These are phyloP conservation scores for Odontothrips loti DNA, from an alignment of 2,888 invertebrate species.

Conservation along the genomic window DNA sequence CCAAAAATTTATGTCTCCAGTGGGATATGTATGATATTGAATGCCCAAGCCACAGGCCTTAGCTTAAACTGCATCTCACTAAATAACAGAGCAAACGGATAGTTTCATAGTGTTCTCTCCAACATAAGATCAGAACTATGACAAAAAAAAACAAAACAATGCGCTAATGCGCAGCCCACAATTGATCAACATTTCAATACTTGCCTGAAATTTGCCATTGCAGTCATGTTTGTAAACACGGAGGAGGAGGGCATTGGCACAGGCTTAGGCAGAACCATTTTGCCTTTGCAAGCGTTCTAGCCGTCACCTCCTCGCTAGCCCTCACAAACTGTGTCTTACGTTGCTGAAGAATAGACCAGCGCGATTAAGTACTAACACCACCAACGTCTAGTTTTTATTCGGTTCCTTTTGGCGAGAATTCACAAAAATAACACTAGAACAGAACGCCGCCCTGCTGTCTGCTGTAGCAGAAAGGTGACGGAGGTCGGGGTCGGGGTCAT, in stretches of 20 bases:
- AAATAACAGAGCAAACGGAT: neutral
- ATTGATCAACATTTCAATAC: neutral
- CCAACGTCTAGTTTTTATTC: no score
- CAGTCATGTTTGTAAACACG: constrained; percentile 1
- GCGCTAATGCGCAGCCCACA: neutral
- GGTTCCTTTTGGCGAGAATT: no score
- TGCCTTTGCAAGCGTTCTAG: neutral
- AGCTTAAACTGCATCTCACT: neutral
- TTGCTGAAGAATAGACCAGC: no score
- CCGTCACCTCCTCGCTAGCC: no score
- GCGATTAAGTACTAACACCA: no score
- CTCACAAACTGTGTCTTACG: no score
- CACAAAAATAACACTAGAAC: no score
- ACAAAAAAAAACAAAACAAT: neutral
- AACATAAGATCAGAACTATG: neutral
- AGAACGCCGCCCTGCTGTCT: no score
- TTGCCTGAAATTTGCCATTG: neutral
- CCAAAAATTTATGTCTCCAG: neutral
- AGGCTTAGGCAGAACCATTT: neutral
- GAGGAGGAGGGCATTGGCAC: neutral
- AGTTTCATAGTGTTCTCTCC: neutral
- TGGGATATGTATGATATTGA: constrained; percentile 9
- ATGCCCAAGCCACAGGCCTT: constrained; percentile 2
- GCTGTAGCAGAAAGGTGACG: no score
- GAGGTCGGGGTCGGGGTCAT: no score